Evolutionary conservation across 2,797 vertebrate genomes (phyloP).

Genomic region (Carcharodon carcharias): DNA sequence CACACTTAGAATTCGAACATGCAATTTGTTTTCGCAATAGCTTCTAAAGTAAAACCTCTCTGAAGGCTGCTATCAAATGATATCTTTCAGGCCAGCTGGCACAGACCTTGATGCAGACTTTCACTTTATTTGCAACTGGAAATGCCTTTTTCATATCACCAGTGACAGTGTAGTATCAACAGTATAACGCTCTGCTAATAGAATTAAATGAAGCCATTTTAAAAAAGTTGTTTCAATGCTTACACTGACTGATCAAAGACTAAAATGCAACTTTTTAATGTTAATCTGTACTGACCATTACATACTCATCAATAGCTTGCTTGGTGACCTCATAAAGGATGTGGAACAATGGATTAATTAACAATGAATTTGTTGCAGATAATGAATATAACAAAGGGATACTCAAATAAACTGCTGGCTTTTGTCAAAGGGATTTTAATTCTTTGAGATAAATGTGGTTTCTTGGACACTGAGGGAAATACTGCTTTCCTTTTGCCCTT

Average conservation of each 20-base stretch:
- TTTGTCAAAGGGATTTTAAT: neutral
- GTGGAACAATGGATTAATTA: neutral
- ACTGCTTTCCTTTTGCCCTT: neutral
- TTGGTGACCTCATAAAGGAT: neutral
- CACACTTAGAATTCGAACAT: neutral
- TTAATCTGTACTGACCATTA: neutral
- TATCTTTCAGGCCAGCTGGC: slow-evolving; percentile 24
- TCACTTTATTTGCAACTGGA: slow-evolving; percentile 7
- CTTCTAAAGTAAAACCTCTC: neutral
- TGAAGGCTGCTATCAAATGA: neutral
- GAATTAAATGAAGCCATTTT: neutral
- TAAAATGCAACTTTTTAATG: neutral
- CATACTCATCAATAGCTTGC: neutral
- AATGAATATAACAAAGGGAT: neutral
- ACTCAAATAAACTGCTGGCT: neutral
- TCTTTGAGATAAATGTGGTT: neutral
- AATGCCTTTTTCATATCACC: neutral
- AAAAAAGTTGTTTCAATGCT: neutral
- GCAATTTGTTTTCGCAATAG: neutral
- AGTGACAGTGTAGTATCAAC: neutral
- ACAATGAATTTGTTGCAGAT: neutral
- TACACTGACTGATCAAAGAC: neutral
- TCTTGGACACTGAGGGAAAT: neutral
- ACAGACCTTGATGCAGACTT: neutral
- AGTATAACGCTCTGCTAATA: neutral